Base-by-base conservation (phyloP, 2,888 invertebrate genomes). In the Helobdella robusta region DNA sequence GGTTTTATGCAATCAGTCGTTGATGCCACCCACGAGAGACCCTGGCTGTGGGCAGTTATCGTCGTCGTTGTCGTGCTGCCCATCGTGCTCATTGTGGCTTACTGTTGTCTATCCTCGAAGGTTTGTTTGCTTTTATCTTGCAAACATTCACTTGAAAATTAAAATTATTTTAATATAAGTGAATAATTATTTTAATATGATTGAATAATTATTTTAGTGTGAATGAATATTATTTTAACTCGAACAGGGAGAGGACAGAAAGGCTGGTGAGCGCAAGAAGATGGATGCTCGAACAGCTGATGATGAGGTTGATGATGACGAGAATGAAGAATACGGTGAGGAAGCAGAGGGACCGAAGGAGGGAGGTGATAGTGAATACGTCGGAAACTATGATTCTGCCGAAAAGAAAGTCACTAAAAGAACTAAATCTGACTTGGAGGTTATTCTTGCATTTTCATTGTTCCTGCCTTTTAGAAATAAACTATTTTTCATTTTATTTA, bases 31-130 rank as follows among this genome's bases (percentile, higher is more conserved):
- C 86, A 87, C 75, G 88, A 89, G 70, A 86, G 90, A 78, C 95
- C 95, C 44, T 90, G 91, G 88, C 83, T 92, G 73, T 94, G 91
- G 88, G 89, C 86, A 59, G 86, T 91, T 64, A 88, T 88, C 81
- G 84, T 91, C 75, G 81, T 92, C 71, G 84, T 85, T 67, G 81
- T 87, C 74, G 87, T 89, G 75, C 81, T 91, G 67, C 85, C 92
- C 59, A 83, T 93, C 75, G 86, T 89, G 64, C 82, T 89, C 74
- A 78, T 88, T 76, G 84, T 89, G 74, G 90, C 89, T 81, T 85
- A 86, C 78, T 90, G 89, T 83, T 91, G 88, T 68, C 75, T 77
- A 59, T 72, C 74, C 63, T 75, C 76, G 64, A 76, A 76, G 75
- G 77, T 78, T 15, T 18, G 40, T 60, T n/a, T 8, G 50, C 23